A percentile compares a stretch with the other conserved stretches of the same genome.
Evolutionary conservation across 2,113 vertebrate genomes (phyloP).

Genomic region (Fregata magnificens): DNA sequence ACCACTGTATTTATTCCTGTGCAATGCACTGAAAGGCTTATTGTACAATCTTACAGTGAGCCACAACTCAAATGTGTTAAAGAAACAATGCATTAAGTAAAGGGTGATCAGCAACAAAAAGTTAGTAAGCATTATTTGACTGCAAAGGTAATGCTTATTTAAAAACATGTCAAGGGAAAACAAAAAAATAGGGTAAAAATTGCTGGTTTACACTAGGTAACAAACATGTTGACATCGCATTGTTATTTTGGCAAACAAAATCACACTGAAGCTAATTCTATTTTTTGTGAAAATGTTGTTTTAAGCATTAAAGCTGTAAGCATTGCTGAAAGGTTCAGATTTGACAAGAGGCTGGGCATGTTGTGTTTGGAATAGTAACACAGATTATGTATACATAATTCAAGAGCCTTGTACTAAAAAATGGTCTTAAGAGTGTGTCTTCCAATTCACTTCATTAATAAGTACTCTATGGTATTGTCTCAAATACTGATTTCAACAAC

Average conservation of each 20-base stretch:
- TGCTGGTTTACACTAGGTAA: not conserved
- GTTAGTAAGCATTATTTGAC: not conserved
- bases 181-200: not conserved
- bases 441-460: not conserved
- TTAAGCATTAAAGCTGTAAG: not conserved
- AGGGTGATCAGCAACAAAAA: not conserved
- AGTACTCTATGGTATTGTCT: not conserved
- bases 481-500: not conserved
- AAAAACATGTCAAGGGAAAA: not conserved
- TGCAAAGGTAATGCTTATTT: not conserved
- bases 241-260: not conserved
- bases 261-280: not conserved
- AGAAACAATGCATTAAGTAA: not conserved
- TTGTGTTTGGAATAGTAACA: not conserved
- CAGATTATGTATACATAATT: not conserved
- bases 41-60: not conserved
- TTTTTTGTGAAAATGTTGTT: not conserved
- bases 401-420: not conserved
- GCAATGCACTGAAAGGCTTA: not conserved
- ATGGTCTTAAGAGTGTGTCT: not conserved
- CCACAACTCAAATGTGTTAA: not conserved
- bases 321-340: not conserved
- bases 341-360: not conserved
- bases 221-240: not conserved
- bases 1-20: not conserved